Evolutionary conservation across 2,888 invertebrate genomes (phyloP).

Genomic region (Nomada hirtipes): DNA sequence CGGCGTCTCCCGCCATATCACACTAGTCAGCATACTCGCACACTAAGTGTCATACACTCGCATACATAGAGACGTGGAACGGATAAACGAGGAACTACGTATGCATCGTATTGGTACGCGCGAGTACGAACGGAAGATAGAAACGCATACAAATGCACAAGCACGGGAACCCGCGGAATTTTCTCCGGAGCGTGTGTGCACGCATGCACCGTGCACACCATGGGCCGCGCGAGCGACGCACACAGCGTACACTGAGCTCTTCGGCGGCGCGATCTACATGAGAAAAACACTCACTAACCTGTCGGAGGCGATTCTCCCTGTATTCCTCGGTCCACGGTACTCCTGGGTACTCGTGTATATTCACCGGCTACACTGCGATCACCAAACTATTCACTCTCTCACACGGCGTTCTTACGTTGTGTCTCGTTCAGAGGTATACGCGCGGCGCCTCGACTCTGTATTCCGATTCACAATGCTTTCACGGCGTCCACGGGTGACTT

Average conservation of each 20-base stretch:
- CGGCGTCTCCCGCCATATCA: slow-evolving; percentile 79
- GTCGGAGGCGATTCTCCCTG: slow-evolving; percentile 71
- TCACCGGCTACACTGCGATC: slow-evolving; percentile 66
- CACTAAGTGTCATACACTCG: slow-evolving; percentile 55
- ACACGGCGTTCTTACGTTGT: slow-evolving; percentile 52
- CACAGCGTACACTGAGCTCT: slow-evolving; percentile 56
- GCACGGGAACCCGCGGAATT: slow-evolving; percentile 71
- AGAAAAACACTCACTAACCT: slow-evolving; percentile 70
- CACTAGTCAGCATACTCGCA: slow-evolving; percentile 61
- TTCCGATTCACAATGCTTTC: slow-evolving; percentile 53
- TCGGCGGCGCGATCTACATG: slow-evolving; percentile 60
- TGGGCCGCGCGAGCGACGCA: slow-evolving; percentile 68
- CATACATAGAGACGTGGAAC: slow-evolving; percentile 36
- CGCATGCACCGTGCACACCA: slow-evolving; percentile 67
- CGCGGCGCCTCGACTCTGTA: slow-evolving; percentile 55
- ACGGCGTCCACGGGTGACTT: slow-evolving; percentile 67
- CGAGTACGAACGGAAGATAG: slow-evolving; percentile 21
- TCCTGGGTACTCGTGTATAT: slow-evolving; percentile 55
- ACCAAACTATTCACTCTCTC: slow-evolving; percentile 67
- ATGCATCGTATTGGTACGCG: slow-evolving; percentile 35
- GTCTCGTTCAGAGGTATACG: slow-evolving; percentile 54
- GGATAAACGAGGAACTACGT: slow-evolving; percentile 53
- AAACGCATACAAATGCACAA: slow-evolving; percentile 53
- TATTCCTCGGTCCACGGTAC: slow-evolving; percentile 55
- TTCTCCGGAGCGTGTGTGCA: slow-evolving; percentile 67